A percentile compares a stretch with the other conserved stretches of the same genome.
Conservation (phyloP, 2,797 vertebrate genomes). For the Rallus crepitans region DNA sequence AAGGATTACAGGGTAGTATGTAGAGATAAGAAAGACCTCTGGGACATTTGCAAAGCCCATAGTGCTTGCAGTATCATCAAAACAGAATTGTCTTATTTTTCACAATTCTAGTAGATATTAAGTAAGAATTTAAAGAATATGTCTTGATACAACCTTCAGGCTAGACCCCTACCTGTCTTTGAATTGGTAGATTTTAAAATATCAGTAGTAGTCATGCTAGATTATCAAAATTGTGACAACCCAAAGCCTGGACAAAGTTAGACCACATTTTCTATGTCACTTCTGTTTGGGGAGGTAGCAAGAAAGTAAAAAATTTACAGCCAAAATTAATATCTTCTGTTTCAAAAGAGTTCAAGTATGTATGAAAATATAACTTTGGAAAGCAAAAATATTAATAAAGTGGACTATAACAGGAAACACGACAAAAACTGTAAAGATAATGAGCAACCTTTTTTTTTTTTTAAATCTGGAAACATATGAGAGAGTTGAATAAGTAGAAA, state of each 20-base stretch:
- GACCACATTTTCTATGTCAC: neutral
- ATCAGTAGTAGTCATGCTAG: neutral
- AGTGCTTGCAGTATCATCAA: neutral
- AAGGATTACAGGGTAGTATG: neutral
- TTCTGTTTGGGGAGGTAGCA: neutral
- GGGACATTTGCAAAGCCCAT: neutral
- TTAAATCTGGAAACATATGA: neutral
- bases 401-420: neutral
- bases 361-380: neutral
- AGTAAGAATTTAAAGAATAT: neutral
- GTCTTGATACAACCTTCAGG: neutral
- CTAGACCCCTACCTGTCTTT: neutral
- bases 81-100: neutral
- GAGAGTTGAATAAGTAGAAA: neutral
- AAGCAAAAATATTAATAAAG: neutral
- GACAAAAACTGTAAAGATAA: neutral
- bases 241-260: neutral
- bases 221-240: neutral
- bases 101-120: neutral
- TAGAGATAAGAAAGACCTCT: neutral
- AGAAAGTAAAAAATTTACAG: neutral
- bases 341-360: neutral
- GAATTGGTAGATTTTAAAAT: neutral
- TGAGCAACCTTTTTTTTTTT: neutral
- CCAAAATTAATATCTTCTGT: neutral